These are phyloP conservation scores for Rhinolophus ferrumequinum DNA, from an alignment of 2,113 vertebrate species.

Conservation along the genomic window DNA sequence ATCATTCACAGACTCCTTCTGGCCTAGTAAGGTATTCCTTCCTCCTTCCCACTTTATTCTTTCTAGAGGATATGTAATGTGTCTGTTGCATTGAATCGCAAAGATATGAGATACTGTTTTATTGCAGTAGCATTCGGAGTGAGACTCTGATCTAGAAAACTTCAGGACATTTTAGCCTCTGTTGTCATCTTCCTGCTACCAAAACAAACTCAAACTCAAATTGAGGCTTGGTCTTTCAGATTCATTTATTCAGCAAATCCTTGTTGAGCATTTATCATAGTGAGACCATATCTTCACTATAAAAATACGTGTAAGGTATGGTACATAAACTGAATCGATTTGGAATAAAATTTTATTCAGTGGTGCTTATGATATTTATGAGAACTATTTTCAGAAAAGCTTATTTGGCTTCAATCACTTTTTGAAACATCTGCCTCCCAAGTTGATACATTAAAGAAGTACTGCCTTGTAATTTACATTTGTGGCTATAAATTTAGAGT, in stretches of 20 bases:
- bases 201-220: neutral
- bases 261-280: neutral
- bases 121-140: neutral
- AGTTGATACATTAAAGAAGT: conserved; percentile 5
- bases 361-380: conserved; percentile 37
- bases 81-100: neutral
- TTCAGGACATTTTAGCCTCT: neutral
- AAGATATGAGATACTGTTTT: neutral
- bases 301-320: conserved; percentile 20
- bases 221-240: neutral
- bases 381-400: conserved; percentile 48
- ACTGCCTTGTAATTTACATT: neutral
- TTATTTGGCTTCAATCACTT: neutral
- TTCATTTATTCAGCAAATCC: neutral
- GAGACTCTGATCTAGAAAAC: neutral
- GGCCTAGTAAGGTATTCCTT: neutral
- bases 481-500: conserved; percentile 1
- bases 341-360: conserved; percentile 47
- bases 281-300: neutral
- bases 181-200: neutral
- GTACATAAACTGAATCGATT: conserved; percentile 40
- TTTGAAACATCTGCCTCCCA: neutral
- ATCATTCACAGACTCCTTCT: neutral
- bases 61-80: neutral
- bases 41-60: neutral